phyloP scores from a whole-genome alignment of 2,113 vertebrate genomes.

The Emydocephalus ijimae region DNA sequence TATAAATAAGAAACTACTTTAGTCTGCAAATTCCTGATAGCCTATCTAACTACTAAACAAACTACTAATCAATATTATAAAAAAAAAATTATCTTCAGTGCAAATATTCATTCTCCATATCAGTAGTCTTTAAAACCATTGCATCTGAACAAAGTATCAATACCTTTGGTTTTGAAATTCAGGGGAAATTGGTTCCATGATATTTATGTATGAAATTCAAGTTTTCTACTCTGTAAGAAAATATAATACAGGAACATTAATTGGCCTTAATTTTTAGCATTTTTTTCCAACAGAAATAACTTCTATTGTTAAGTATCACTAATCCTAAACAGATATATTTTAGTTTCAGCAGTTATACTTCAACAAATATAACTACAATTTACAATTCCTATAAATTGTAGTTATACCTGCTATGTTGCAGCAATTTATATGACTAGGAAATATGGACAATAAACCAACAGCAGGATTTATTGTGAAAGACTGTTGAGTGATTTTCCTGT shows the following conservation, averaged over 20 bases:
- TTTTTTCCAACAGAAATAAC: neutral
- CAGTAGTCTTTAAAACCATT: neutral
- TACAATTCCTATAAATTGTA: neutral
- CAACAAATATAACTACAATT: neutral
- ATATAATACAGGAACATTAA: neutral
- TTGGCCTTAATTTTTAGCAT: neutral
- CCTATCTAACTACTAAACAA: neutral
- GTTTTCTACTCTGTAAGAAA: neutral
- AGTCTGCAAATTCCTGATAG: neutral
- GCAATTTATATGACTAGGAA: neutral
- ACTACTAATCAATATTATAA: neutral
- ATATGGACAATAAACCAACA: neutral
- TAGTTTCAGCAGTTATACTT: neutral
- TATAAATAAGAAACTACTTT: neutral
- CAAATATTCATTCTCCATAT: neutral
- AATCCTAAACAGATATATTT: neutral
- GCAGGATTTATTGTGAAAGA: neutral
- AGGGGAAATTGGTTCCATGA: conserved; percentile 40
- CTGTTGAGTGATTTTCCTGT: neutral
- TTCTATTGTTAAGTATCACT: neutral
- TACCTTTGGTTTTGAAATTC: conserved; percentile 59
- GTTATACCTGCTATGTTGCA: neutral
- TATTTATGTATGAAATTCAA: neutral
- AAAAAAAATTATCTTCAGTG: neutral
- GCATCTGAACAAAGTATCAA: neutral